Evolutionary conservation across 1,140 invertebrate genomes (phyloP).

Genomic region (Calycopis cecrops): DNA sequence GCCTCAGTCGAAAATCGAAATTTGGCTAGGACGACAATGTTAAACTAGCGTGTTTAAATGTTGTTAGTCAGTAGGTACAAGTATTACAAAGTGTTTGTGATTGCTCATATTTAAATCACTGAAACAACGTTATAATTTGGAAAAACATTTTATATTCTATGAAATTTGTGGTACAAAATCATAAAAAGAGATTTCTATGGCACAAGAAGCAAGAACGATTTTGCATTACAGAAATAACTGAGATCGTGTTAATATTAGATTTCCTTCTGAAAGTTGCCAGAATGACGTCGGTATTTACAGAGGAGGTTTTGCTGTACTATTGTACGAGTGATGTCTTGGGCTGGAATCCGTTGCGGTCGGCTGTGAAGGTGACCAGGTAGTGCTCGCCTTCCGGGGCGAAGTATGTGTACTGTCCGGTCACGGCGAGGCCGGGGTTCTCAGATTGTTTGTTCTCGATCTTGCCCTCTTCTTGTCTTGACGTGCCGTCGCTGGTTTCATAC

Average conservation of each 20-base stretch:
- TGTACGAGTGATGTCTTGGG: conserved; percentile 73
- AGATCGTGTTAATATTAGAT: conserved; percentile 41
- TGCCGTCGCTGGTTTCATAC: conserved; percentile 80
- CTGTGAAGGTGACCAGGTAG: conserved; percentile 83
- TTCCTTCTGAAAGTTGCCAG: conserved; percentile 23
- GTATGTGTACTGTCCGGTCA: conserved; percentile 78
- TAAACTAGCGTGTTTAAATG: too few relatives aligned
- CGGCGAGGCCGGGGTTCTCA: conserved; percentile 78
- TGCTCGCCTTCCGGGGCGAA: conserved; percentile 82
- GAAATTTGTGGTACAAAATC: conserved; percentile 31
- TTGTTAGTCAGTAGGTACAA: too few relatives aligned
- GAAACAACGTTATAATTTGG: too few relatives aligned
- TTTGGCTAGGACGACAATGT: too few relatives aligned
- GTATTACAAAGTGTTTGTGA: too few relatives aligned
- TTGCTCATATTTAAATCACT: too few relatives aligned
- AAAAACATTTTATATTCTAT: conserved; percentile 22
- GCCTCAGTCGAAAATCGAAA: too few relatives aligned
- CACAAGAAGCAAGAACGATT: conserved; percentile 51
- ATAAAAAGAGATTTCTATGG: conserved; percentile 59
- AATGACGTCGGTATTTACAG: conserved; percentile 21
- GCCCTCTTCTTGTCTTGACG: conserved; percentile 77
- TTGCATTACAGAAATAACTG: conserved; percentile 33
- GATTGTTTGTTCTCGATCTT: conserved; percentile 65
- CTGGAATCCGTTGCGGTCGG: conserved; percentile 87
- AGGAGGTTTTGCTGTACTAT: conserved; percentile 32